Evolutionary conservation across 2,888 invertebrate species (phyloP).

Genomic region (Lasioglossum pauxillum): DNA sequence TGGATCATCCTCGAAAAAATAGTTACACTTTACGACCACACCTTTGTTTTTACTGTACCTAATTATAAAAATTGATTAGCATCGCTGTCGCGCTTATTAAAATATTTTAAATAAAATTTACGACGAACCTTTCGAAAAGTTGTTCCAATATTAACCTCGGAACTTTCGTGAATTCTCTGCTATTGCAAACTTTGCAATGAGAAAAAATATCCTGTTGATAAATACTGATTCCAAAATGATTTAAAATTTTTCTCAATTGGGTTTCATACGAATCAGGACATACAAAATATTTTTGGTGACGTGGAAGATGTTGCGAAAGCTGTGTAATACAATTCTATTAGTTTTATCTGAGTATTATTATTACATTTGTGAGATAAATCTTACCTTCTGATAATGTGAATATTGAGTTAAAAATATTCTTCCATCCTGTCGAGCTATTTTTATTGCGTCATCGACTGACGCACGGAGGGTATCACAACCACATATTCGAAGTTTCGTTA

Average conservation of each 20-base stretch:
- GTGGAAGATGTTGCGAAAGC: constrained; percentile 84
- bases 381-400: constrained; percentile 83
- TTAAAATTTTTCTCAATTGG: constrained; percentile 89
- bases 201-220: constrained; percentile 89
- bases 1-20: not conserved
- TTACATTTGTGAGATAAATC: constrained; percentile 30
- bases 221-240: constrained; percentile 88
- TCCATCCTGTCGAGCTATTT: constrained; percentile 85
- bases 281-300: constrained; percentile 87
- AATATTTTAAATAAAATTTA: not conserved
- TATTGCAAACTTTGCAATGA: constrained; percentile 88
- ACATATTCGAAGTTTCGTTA: constrained; percentile 87
- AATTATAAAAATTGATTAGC: constrained; percentile 15
- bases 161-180: constrained; percentile 84
- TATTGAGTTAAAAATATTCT: constrained; percentile 87
- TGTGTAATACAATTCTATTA: constrained; percentile 56
- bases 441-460: constrained; percentile 85
- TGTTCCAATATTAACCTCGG: constrained; percentile 83
- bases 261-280: constrained; percentile 86
- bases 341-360: not conserved
- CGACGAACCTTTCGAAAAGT: constrained; percentile 73
- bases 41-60: not conserved
- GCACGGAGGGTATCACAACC: constrained; percentile 87
- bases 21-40: too few relatives aligned
- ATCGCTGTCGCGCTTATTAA: not conserved